Evolutionary conservation across 1,140 invertebrate species (phyloP).

Genomic region (Calycopis cecrops): DNA sequence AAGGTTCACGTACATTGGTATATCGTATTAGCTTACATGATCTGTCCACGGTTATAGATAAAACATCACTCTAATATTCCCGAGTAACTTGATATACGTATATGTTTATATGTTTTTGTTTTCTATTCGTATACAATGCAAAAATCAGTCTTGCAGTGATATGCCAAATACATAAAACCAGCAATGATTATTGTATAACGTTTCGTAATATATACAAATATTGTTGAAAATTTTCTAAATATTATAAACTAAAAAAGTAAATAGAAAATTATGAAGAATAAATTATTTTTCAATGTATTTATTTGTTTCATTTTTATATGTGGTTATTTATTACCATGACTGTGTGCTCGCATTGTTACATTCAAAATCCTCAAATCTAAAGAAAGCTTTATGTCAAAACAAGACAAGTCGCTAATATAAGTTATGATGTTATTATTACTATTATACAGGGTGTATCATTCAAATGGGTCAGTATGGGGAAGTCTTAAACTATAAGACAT

Average conservation of each 20-base stretch:
- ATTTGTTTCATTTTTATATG: slow-evolving; percentile 48
- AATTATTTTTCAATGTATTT: slow-evolving; percentile 71
- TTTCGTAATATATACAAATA: slow-evolving; percentile 73
- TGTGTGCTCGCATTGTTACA: too few relatives aligned
- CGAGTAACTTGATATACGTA: slow-evolving; percentile 11
- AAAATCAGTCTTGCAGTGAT: slow-evolving; percentile 58
- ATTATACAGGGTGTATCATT: too few relatives aligned
- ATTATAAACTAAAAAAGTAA: slow-evolving; percentile 68
- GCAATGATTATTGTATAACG: slow-evolving; percentile 66
- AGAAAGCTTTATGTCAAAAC: too few relatives aligned
- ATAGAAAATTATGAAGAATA: slow-evolving; percentile 72
- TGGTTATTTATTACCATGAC: too few relatives aligned
- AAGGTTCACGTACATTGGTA: slow-evolving; percentile 43
- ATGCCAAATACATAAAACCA: slow-evolving; percentile 68
- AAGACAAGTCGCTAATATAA: too few relatives aligned
- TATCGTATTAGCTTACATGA: slow-evolving; percentile 25
- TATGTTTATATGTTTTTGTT: slow-evolving; percentile 17
- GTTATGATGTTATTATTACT: too few relatives aligned
- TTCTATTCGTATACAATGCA: slow-evolving; percentile 14
- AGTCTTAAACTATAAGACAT: too few relatives aligned
- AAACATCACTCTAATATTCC: slow-evolving; percentile 9
- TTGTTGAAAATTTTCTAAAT: slow-evolving; percentile 73
- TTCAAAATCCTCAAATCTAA: too few relatives aligned
- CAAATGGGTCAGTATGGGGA: too few relatives aligned
- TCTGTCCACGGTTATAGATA: not conserved